Evolutionary conservation across 1,140 invertebrate genomes (phyloP).

Genomic region (Micrasema longulum): DNA sequence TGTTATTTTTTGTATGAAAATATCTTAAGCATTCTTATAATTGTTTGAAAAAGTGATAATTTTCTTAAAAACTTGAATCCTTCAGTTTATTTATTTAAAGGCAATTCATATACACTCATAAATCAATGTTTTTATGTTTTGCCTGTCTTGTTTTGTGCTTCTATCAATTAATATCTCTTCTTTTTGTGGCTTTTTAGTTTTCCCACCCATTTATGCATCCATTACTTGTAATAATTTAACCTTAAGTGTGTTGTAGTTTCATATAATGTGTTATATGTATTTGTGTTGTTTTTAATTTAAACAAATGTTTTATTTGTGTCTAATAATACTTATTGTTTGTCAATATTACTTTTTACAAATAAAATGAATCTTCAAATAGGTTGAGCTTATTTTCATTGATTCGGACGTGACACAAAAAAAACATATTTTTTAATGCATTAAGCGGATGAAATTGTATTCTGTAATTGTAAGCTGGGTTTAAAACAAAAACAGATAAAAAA

Average conservation of each 20-base stretch:
- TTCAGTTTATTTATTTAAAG: no score
- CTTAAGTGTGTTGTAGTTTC: slow-evolving; percentile 5
- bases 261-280: slow-evolving; percentile 1
- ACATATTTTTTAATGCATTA: no score
- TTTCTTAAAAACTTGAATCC: no score
- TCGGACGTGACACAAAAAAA: neutral
- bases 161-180: neutral
- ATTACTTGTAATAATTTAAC: slow-evolving; percentile 7
- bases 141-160: no score
- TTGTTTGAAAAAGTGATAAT: no score
- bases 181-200: neutral
- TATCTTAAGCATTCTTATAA: no score
- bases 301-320: slow-evolving; percentile 13
- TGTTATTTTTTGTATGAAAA: no score
- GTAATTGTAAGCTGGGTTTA: no score
- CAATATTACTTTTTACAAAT: slow-evolving; percentile 25
- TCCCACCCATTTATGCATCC: neutral
- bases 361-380: slow-evolving; percentile 27
- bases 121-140: no score
- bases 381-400: slow-evolving; percentile 20
- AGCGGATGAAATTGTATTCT: no score
- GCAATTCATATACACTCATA: no score
- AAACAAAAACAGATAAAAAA: no score
- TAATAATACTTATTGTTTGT: slow-evolving; percentile 28
- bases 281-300: slow-evolving; percentile 11